A percentile compares a stretch with the other conserved stretches of the same genome.
Evolutionary conservation across 2,113 vertebrate species (phyloP).

Genomic region (Anhinga anhinga): DNA sequence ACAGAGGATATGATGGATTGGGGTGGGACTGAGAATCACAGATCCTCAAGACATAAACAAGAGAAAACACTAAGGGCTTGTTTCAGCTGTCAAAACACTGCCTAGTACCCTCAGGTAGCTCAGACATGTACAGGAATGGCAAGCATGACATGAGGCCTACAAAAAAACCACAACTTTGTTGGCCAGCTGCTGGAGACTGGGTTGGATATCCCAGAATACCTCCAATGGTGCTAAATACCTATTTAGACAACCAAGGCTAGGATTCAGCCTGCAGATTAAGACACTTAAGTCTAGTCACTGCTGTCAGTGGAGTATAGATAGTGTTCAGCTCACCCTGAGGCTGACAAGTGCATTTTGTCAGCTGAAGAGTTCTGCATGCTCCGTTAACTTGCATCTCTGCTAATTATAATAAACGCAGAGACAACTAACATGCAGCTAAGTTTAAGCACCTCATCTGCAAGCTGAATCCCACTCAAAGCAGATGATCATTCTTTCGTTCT

Average conservation of each 20-base stretch:
- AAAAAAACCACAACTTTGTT: not conserved
- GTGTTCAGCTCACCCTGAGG: not conserved
- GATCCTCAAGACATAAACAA: not conserved
- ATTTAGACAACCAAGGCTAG: not conserved
- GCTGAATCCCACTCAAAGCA: not conserved
- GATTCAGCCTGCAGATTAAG: slow-evolving; percentile 7
- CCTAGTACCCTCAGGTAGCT: not conserved
- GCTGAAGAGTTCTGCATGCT: not conserved
- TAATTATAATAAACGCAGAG: slow-evolving; percentile 12
- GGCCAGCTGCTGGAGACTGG: not conserved
- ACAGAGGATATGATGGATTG: not conserved
- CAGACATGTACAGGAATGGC: not conserved
- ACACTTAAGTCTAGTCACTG: not conserved
- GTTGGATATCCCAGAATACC: not conserved
- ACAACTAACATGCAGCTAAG: not conserved
- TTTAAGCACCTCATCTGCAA: not conserved
- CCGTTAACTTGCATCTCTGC: not conserved
- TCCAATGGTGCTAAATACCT: not conserved
- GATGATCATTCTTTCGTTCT: not conserved
- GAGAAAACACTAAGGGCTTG: not conserved
- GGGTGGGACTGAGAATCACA: not conserved
- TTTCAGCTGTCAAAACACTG: not conserved
- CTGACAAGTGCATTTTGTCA: not conserved
- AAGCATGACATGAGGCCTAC: not conserved
- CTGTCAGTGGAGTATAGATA: not conserved